phyloP scores from a whole-genome alignment of 2,888 invertebrate genomes.

The Clanis bilineata region DNA sequence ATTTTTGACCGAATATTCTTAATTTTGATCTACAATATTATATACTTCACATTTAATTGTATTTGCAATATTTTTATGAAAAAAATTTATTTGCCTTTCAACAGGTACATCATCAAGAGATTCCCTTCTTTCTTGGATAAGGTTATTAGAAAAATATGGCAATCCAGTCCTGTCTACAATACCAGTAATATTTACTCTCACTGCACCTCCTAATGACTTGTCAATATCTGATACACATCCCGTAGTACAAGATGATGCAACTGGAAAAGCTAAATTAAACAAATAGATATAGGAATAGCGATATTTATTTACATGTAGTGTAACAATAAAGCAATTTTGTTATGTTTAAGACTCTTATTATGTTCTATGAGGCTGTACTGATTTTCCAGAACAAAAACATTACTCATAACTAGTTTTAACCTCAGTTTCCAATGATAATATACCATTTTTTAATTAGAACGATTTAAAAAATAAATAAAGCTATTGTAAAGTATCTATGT shows the following conservation, averaged over 20 bases:
- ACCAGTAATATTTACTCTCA: slow-evolving; percentile 93
- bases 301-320: neutral
- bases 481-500: no score
- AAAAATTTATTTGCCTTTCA: slow-evolving; percentile 24
- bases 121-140: slow-evolving; percentile 95
- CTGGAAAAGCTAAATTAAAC: slow-evolving; percentile 20
- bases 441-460: no score
- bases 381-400: neutral
- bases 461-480: no score
- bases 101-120: slow-evolving; percentile 93
- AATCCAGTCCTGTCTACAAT: slow-evolving; percentile 88
- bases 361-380: neutral
- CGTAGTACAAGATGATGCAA: slow-evolving; percentile 35
- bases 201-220: slow-evolving; percentile 81
- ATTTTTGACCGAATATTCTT: no score
- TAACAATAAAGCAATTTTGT: slow-evolving; percentile 30
- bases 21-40: no score
- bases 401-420: no score
- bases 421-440: no score
- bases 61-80: no score
- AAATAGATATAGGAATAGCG: neutral
- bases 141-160: slow-evolving; percentile 87
- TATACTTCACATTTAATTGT: no score
- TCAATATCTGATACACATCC: slow-evolving; percentile 60
- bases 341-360: slow-evolving; percentile 18